Conservation (phyloP, 2,113 vertebrate genomes). For the Lipophrys pholis region DNA sequence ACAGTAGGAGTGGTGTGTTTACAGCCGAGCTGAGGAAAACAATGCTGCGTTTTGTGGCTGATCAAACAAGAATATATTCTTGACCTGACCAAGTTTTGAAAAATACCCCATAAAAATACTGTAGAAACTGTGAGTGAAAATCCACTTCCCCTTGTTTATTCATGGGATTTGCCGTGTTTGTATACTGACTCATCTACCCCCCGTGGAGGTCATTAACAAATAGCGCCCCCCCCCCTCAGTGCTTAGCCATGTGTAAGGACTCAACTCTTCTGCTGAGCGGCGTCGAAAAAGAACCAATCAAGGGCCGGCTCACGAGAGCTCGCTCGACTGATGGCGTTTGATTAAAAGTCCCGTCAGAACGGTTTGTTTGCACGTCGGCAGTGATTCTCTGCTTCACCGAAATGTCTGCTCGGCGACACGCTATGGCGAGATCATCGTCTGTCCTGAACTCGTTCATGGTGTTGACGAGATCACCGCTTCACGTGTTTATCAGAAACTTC, state of each 20-base stretch:
- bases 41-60: neutral
- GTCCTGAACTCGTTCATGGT: too few relatives aligned
- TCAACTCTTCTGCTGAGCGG: neutral
- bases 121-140: neutral
- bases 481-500: too few relatives aligned
- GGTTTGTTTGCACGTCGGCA: neutral
- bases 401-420: too few relatives aligned
- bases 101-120: neutral
- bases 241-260: neutral
- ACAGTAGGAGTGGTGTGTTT: slow-evolving; percentile 5
- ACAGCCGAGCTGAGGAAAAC: neutral
- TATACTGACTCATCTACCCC: neutral
- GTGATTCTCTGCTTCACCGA: neutral
- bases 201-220: slow-evolving; percentile 22
- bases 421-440: too few relatives aligned
- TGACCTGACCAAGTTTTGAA: slow-evolving; percentile 2
- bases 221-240: neutral
- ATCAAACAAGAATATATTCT: slow-evolving; percentile 9
- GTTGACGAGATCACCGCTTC: too few relatives aligned
- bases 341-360: neutral
- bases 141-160: neutral
- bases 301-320: neutral
- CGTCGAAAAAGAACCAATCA: slow-evolving; percentile 25
- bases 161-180: neutral
- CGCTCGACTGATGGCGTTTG: neutral